These are phyloP conservation scores for Struthidea cinerea DNA, from an alignment of 2,113 vertebrate genomes.

Conservation along the genomic window DNA sequence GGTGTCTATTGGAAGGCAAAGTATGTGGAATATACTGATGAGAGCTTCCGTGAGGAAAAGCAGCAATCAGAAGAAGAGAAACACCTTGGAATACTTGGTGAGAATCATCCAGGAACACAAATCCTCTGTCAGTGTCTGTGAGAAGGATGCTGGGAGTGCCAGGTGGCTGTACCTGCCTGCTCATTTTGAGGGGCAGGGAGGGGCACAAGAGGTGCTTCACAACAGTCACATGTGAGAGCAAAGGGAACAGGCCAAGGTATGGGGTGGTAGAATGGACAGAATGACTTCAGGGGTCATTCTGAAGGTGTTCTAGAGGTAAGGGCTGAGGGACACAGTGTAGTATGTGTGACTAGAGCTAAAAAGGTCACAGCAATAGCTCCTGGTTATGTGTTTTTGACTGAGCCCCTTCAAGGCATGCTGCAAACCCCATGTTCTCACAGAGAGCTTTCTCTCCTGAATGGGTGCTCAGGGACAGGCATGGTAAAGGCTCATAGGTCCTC, in stretches of 20 bases:
- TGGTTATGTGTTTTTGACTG: not conserved
- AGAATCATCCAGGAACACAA: not conserved
- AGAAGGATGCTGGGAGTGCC: not conserved
- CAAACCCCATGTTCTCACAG: not conserved
- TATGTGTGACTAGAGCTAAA: not conserved
- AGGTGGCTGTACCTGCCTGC: not conserved
- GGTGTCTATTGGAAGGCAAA: conserved; percentile 77
- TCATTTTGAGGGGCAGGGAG: not conserved
- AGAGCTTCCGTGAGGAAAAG: conserved; percentile 68
- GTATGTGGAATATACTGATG: conserved; percentile 74
- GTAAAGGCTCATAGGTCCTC: not conserved
- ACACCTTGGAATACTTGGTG: conserved; percentile 77
- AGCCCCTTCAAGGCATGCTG: not conserved
- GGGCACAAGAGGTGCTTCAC: not conserved
- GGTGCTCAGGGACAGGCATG: not conserved
- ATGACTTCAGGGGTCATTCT: not conserved
- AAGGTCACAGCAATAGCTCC: not conserved
- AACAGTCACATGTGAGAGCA: not conserved
- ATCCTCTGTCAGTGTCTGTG: not conserved
- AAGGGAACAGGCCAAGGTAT: not conserved
- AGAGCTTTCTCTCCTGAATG: not conserved
- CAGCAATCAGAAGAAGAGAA: conserved; percentile 52
- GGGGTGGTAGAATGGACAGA: not conserved
- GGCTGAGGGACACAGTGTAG: not conserved
- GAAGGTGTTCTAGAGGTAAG: not conserved